Conservation (phyloP, 2,888 invertebrate genomes). For the Linyphia triangularis region DNA sequence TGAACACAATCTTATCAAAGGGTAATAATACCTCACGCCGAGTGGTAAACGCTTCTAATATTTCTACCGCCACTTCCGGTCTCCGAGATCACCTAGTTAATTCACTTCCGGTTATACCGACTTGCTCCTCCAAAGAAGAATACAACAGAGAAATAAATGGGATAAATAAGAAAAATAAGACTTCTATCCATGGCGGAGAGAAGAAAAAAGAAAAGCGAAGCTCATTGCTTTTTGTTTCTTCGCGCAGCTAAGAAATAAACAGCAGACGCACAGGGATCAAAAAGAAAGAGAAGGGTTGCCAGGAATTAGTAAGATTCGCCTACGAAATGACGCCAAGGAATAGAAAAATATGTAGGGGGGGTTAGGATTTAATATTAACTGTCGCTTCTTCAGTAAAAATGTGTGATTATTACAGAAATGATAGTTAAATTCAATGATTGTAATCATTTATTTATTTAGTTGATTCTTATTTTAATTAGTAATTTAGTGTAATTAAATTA, state of each 20-base stretch:
- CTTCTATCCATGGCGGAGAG: too few relatives aligned
- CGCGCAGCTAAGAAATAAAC: constrained; percentile 62
- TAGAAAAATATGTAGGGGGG: too few relatives aligned
- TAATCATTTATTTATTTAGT: too few relatives aligned
- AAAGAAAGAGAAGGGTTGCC: constrained; percentile 65
- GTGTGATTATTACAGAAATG: too few relatives aligned
- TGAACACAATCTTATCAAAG: constrained; percentile 25
- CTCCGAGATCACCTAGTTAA: constrained; percentile 70
- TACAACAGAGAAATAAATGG: constrained; percentile 26
- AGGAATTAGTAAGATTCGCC: not conserved
- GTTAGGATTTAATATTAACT: too few relatives aligned
- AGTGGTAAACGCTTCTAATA: constrained; percentile 51
- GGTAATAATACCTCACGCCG: constrained; percentile 11
- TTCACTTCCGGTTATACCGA: constrained; percentile 72
- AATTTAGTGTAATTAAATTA: too few relatives aligned
- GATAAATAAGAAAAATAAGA: constrained; percentile 4
- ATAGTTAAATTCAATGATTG: too few relatives aligned
- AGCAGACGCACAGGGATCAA: constrained; percentile 58
- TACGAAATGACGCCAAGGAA: constrained; percentile 22
- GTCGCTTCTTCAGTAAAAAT: too few relatives aligned
- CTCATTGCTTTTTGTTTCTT: constrained; percentile 71
- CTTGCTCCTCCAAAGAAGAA: constrained; percentile 26
- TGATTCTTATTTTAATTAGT: too few relatives aligned
- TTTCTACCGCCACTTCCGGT: constrained; percentile 69
- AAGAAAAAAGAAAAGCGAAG: constrained; percentile 7